A percentile compares a stretch with the other conserved stretches of the same genome.
These are phyloP conservation scores for Scatophagus argus DNA, from an alignment of 2,113 vertebrate genomes.

Conservation along the genomic window DNA sequence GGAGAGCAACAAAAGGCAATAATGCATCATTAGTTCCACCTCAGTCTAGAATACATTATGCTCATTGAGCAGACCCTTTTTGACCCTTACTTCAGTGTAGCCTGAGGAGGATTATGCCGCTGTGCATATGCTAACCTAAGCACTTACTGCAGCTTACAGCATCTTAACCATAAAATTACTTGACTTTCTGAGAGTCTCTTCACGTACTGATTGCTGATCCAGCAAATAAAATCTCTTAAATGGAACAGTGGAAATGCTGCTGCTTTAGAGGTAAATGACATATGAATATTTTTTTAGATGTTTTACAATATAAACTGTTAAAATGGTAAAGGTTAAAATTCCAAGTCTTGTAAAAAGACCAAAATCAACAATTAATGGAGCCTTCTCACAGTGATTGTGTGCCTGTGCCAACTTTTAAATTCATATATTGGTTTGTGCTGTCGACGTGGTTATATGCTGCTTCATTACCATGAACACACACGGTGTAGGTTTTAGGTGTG, in stretches of 20 bases:
- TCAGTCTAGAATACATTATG: constrained; percentile 31
- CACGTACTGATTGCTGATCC: constrained; percentile 51
- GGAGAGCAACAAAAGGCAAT: not conserved
- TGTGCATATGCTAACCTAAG: constrained; percentile 46
- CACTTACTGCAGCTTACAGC: constrained; percentile 52
- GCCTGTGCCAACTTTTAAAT: not conserved
- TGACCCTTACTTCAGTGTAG: constrained; percentile 26
- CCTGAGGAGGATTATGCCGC: constrained; percentile 9
- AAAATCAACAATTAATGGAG: not conserved
- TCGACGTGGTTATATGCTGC: no score
- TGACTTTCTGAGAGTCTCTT: constrained; percentile 43
- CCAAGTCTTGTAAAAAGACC: no score
- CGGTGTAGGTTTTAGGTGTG: not conserved
- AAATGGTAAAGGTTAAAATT: not conserved
- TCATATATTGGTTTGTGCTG: not conserved
- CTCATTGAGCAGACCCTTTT: constrained; percentile 13
- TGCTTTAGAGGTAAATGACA: constrained; percentile 16
- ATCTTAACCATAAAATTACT: constrained; percentile 52
- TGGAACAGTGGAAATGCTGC: constrained; percentile 38
- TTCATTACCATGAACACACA: not conserved
- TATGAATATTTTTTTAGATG: not conserved
- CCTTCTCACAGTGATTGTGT: not conserved
- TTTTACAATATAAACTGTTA: not conserved
- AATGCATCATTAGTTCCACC: constrained; percentile 15
- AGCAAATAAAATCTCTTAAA: constrained; percentile 19